phyloP scores from a whole-genome alignment of 2,797 vertebrate genomes.

The Callimico goeldii region DNA sequence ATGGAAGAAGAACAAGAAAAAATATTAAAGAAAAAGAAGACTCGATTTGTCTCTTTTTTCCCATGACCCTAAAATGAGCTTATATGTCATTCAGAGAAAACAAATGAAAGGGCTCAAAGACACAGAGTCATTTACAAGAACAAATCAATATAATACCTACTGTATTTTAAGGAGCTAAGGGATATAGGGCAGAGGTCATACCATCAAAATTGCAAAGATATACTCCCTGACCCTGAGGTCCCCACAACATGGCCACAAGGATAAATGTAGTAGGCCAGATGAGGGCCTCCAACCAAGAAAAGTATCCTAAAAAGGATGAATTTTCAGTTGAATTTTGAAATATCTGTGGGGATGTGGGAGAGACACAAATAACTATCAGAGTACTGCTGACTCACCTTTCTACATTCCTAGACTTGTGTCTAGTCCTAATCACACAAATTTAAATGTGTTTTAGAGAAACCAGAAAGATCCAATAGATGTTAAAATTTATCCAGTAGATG shows the following conservation, averaged over 20 bases:
- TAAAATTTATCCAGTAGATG: not conserved
- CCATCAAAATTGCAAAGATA: not conserved
- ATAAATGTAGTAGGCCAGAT: not conserved
- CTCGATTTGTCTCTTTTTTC: not conserved
- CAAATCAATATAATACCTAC: slow-evolving; percentile 30
- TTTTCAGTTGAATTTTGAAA: slow-evolving; percentile 29
- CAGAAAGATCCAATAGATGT: not conserved
- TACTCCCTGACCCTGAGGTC: not conserved
- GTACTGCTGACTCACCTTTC: not conserved
- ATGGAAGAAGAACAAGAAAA: not conserved
- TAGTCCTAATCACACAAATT: not conserved
- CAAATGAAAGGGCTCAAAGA: not conserved
- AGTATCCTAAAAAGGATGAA: not conserved
- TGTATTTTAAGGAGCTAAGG: slow-evolving; percentile 11
- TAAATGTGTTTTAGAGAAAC: slow-evolving; percentile 33
- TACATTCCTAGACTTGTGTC: not conserved
- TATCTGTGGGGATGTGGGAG: not conserved
- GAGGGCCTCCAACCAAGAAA: not conserved
- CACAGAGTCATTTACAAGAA: slow-evolving; percentile 18
- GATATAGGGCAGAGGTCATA: not conserved
- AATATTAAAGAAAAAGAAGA: not conserved
- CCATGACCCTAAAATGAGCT: slow-evolving; percentile 1
- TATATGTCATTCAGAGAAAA: slow-evolving; percentile 15
- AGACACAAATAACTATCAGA: not conserved
- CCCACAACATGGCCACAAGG: slow-evolving; percentile 28